Evolutionary conservation across 2,888 invertebrate species (phyloP).

Genomic region (Sycophila texana): DNA sequence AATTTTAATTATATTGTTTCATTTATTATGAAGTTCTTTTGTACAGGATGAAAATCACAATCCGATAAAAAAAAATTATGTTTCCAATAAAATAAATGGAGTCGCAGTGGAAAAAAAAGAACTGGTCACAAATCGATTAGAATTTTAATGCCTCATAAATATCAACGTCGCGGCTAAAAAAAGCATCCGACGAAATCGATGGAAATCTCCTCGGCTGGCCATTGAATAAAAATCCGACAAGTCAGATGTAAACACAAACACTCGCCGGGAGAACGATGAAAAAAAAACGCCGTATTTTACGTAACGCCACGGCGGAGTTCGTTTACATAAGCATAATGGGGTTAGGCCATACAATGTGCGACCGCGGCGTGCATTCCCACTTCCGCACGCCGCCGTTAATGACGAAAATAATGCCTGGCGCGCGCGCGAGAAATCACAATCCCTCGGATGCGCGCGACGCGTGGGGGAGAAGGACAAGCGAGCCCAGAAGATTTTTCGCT

Average conservation of each 20-base stretch:
- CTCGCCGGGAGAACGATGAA: not conserved
- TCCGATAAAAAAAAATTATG: too few species aligned
- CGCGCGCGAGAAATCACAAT: conserved; percentile 3
- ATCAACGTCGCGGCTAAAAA: too few species aligned
- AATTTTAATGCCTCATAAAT: too few species aligned
- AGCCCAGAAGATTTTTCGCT: not conserved
- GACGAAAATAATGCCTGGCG: not conserved
- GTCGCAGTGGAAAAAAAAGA: too few species aligned
- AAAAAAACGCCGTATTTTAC: conserved; percentile 6
- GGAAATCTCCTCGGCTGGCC: too few species aligned
- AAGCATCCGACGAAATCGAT: too few species aligned
- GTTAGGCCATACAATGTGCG: not conserved
- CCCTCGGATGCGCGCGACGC: not conserved
- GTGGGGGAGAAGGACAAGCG: too few species aligned
- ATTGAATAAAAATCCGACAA: not conserved
- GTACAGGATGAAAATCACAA: too few species aligned
- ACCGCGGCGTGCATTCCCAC: not conserved
- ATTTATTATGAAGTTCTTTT: too few species aligned
- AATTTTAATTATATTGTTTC: too few species aligned
- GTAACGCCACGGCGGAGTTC: not conserved
- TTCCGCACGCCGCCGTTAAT: not conserved
- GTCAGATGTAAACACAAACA: not conserved
- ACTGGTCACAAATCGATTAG: too few species aligned
- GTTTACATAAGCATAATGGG: not conserved
- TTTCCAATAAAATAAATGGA: too few species aligned